A percentile compares a stretch with the other conserved stretches of the same genome.
phyloP scores from a whole-genome alignment of 2,797 vertebrate species.

The Gymnothorax reevesii region DNA sequence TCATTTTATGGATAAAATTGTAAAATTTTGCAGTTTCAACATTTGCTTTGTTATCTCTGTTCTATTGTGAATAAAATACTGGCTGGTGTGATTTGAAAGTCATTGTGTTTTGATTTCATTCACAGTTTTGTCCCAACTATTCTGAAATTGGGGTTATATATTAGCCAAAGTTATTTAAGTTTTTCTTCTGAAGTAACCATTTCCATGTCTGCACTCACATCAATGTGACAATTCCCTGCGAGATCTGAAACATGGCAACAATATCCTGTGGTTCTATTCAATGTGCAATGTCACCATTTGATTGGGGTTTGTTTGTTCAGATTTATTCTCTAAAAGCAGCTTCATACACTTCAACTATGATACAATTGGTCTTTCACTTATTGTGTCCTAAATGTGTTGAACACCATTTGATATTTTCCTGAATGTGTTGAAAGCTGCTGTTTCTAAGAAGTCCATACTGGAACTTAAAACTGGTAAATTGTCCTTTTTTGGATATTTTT shows the following conservation, averaged over 20 bases:
- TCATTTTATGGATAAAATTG: too few species aligned
- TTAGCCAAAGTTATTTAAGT: not conserved
- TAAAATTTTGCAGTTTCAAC: too few species aligned
- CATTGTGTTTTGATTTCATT: too few species aligned
- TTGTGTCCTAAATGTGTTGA: not conserved
- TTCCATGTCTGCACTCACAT: not conserved
- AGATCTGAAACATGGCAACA: not conserved
- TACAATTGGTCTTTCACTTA: not conserved
- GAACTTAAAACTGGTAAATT: not conserved
- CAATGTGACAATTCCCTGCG: not conserved
- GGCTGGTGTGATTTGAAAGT: too few species aligned
- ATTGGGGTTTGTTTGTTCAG: not conserved
- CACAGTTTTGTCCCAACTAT: too few species aligned
- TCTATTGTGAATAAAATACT: too few species aligned
- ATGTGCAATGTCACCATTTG: not conserved
- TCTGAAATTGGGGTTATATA: not conserved
- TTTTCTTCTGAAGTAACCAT: not conserved
- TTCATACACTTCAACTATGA: not conserved
- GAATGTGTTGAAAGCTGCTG: slow-evolving; percentile 6
- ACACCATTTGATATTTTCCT: not conserved
- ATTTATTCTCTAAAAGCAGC: not conserved
- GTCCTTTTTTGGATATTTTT: slow-evolving; percentile 13
- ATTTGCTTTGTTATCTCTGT: too few species aligned
- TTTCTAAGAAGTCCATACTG: slow-evolving; percentile 4
- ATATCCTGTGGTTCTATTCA: not conserved